Evolutionary conservation across 1,140 invertebrate genomes (phyloP).

Genomic region (Sesamia nonagrioides): DNA sequence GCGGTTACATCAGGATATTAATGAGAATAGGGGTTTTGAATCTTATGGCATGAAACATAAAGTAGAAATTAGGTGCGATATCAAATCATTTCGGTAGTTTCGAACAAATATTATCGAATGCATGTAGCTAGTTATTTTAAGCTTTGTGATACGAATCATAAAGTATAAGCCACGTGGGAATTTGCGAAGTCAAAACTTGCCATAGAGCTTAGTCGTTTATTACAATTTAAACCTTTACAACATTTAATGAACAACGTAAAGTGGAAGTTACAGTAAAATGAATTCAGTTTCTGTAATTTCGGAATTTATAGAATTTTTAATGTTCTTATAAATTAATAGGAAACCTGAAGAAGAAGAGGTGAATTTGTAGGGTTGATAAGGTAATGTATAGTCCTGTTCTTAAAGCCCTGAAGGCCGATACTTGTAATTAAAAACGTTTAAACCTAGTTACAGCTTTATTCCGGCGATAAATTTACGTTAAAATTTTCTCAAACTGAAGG

Average conservation of each 20-base stretch:
- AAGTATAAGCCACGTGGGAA: neutral
- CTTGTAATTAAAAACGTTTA: no score
- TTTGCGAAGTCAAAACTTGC: neutral
- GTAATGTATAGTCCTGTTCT: neutral
- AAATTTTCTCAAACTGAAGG: no score
- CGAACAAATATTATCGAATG: neutral
- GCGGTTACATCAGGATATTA: slow-evolving; percentile 4
- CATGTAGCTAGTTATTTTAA: slow-evolving; percentile 1
- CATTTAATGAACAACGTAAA: neutral
- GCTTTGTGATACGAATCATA: slow-evolving; percentile 17
- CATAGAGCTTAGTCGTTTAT: neutral
- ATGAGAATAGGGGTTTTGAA: neutral
- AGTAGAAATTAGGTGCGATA: neutral
- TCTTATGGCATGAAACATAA: neutral
- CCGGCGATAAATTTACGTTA: no score
- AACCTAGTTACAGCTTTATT: no score
- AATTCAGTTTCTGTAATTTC: neutral
- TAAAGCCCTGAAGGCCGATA: no score
- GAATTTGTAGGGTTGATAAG: slow-evolving; percentile 1
- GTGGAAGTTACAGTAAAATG: neutral
- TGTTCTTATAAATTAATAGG: neutral
- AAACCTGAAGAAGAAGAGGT: neutral
- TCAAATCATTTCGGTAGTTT: slow-evolving; percentile 13
- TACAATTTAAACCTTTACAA: neutral
- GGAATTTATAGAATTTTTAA: slow-evolving; percentile 42